These are phyloP conservation scores for Stramonita haemastoma DNA, from an alignment of 2,888 invertebrate species.

Conservation along the genomic window DNA sequence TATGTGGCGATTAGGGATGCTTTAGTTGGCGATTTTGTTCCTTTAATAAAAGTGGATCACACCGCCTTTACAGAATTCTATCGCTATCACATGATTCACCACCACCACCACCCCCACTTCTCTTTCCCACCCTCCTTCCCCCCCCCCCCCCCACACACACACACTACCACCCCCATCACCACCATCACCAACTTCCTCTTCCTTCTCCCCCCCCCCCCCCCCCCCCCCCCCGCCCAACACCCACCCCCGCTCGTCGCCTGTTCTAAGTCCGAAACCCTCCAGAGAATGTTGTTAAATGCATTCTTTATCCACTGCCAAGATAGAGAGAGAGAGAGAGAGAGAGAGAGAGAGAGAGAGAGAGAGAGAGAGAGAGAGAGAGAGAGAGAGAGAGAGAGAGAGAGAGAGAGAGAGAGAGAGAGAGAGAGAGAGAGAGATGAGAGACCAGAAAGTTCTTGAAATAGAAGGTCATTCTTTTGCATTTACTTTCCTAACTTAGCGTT, in stretches of 20 bases:
- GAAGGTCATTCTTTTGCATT: neutral
- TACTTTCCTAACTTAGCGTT: neutral
- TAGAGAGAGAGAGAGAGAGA: neutral
- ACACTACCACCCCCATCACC: no score
- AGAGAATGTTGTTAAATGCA: conserved; percentile 14
- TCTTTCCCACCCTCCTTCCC: neutral
- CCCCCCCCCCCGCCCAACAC: no score
- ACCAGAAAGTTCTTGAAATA: neutral
- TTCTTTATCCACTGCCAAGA: conserved; percentile 27
- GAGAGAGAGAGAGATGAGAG: neutral
- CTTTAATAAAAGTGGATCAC: neutral
- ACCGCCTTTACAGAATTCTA: neutral
- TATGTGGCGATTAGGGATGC: neutral
- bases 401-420: neutral
- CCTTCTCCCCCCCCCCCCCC: no score
- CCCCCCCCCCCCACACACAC: neutral
- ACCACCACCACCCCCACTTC: neutral
- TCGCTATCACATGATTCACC: neutral
- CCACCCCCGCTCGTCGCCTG: neutral
- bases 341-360: neutral
- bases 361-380: no score
- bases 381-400: no score
- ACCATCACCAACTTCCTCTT: no score
- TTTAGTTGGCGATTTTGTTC: neutral
- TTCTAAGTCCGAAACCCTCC: conserved; percentile 22